Evolutionary conservation across 2,113 vertebrate species (phyloP), one percentile per base, ranked within the genome.

Genomic region (Gallinago undulata): DNA sequence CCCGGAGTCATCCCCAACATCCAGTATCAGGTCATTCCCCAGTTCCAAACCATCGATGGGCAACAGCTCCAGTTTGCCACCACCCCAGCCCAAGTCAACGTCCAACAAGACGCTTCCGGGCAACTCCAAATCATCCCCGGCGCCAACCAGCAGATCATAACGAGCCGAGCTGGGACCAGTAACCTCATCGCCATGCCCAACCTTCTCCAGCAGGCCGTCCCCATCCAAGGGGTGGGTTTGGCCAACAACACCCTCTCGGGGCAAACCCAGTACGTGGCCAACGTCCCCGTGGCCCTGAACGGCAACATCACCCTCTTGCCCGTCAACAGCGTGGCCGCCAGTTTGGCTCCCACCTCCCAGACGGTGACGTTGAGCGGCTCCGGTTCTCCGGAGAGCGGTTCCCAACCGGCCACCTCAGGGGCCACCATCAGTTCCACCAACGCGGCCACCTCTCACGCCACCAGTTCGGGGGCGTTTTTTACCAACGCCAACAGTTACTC

Each of bases 21-120:
- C 97, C 99, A 99, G 96, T 99, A 99, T 96, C 99, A 99, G 98
- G 99, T 99, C 62, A 99, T 99, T 87, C 99, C 99, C 56, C 99
- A 99, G 88, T 99, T 99, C 96, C 99, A 99, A 97, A 99, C 99
- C 7, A 98, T 99, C 24, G 99, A 99, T 8, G 99, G 99, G 75
- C 99, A 99, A 59, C 98, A 99, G 89, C 96, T 99, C 59, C 99
- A 99, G 94, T 99, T 99, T 10, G 94, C 99, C 75, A 96, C 99
- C 51, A 88, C 98, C 37, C 97, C 98, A 0, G 70, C 98, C 31
- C 97, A 97, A 77, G 96, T 98, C 41, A 98, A 98, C 81, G 98
- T 98, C 47, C 99, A 99, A 91, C 99, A 99, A 79, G 99, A 99
- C 93, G 97, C 98, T 13, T 97, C 99, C 11, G 99, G 99, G 21